Percentiles rank a stretch among this genome's conserved stretches.
These are phyloP conservation scores for Cossypha heuglini DNA, from an alignment of 2,797 vertebrate species.

Conservation along the genomic window DNA sequence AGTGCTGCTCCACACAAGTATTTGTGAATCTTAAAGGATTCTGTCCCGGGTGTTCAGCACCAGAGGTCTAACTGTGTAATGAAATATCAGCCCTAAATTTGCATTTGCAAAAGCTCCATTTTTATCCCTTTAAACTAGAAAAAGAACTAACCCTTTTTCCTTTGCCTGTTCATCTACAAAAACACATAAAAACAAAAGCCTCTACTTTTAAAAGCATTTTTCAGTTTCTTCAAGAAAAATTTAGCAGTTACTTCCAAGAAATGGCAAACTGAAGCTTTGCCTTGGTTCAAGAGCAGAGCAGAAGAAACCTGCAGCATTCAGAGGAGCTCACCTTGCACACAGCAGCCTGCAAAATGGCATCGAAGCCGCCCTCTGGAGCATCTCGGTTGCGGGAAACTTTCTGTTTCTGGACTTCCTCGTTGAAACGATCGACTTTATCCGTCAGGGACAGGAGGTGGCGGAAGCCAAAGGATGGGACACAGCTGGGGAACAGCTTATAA, in stretches of 20 bases:
- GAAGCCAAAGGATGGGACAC: slow-evolving; percentile 94
- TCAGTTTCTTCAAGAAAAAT: background rate
- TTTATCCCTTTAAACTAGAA: background rate
- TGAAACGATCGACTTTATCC: slow-evolving; percentile 92
- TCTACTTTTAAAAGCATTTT: background rate
- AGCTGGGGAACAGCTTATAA: slow-evolving; percentile 92
- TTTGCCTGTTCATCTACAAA: background rate
- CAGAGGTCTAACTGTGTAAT: background rate
- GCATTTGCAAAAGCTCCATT: background rate
- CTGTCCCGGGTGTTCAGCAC: background rate
- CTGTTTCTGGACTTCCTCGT: slow-evolving; percentile 94
- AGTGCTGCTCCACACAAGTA: background rate
- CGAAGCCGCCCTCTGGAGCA: slow-evolving; percentile 93
- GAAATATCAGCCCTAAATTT: background rate
- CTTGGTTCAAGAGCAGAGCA: background rate
- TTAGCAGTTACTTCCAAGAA: background rate
- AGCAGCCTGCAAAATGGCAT: slow-evolving; percentile 92
- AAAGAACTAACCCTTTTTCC: background rate
- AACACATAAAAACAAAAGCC: background rate
- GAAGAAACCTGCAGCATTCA: background rate
- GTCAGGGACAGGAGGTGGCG: slow-evolving; percentile 93
- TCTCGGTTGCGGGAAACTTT: slow-evolving; percentile 95
- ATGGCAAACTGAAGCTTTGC: background rate
- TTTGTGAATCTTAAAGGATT: background rate
- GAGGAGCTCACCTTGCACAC: slow-evolving; percentile 89